These are phyloP conservation scores for Vultur gryphus DNA, from an alignment of 2,797 vertebrate species.

Conservation along the genomic window DNA sequence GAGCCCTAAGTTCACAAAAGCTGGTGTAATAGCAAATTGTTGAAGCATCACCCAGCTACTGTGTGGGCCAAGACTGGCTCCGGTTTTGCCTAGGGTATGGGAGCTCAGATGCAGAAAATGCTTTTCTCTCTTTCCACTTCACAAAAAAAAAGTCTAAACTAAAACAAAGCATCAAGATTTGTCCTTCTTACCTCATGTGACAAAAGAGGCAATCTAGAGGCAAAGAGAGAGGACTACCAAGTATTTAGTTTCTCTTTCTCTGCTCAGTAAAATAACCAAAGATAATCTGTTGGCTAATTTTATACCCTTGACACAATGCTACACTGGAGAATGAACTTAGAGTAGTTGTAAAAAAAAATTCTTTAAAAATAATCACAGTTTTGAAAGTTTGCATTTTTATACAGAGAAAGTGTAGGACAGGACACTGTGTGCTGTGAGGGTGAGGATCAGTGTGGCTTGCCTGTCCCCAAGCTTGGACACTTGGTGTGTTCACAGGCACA, in stretches of 20 bases:
- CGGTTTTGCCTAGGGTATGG: background rate
- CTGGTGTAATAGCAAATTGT: background rate
- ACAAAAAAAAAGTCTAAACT: background rate
- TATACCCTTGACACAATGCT: background rate
- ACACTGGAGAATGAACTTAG: background rate
- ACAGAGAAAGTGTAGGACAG: background rate
- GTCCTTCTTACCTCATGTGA: background rate
- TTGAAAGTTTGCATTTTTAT: background rate
- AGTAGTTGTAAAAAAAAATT: background rate
- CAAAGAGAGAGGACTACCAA: background rate
- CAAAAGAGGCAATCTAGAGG: background rate
- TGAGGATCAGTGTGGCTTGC: background rate
- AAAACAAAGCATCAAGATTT: background rate
- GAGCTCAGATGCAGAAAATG: background rate
- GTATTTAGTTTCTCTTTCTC: background rate
- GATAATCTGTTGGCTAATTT: background rate
- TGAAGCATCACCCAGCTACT: background rate
- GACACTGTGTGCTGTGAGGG: background rate
- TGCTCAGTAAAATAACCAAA: background rate
- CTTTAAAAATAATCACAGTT: background rate
- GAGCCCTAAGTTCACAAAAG: background rate
- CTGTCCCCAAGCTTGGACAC: background rate
- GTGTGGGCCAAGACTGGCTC: background rate
- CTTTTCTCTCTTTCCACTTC: background rate
- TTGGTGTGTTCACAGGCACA: fast-evolving